Percentiles rank a stretch among this genome's conserved stretches.
phyloP scores from a whole-genome alignment of 2,797 vertebrate genomes.

The Tokudaia muenninki region DNA sequence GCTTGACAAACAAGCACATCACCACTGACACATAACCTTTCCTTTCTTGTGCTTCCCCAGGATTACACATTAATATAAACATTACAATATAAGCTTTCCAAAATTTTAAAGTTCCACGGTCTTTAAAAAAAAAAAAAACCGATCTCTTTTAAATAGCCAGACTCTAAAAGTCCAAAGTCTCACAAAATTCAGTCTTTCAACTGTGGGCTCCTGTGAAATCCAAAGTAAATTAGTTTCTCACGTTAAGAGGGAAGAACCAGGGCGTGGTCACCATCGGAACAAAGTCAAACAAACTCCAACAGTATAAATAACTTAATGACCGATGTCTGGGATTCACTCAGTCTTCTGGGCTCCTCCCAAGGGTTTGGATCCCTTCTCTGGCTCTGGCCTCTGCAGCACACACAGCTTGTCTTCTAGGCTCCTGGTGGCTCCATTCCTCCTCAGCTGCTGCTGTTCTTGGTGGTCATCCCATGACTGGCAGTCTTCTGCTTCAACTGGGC shows the following conservation, averaged over 20 bases:
- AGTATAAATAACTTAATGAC: neutral
- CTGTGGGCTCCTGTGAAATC: neutral
- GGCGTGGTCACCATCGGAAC: neutral
- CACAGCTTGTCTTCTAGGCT: neutral
- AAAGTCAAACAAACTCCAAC: neutral
- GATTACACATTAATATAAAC: neutral
- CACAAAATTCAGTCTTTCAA: neutral
- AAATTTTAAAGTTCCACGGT: neutral
- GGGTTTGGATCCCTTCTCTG: neutral
- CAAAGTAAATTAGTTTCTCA: neutral
- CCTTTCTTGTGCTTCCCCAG: neutral
- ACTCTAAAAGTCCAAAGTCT: neutral
- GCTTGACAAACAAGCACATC: no score
- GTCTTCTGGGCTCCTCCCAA: neutral
- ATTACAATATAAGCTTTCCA: neutral
- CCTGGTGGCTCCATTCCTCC: no score
- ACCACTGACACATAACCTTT: neutral
- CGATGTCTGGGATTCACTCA: neutral
- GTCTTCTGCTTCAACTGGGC: neutral
- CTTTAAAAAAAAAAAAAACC: neutral
- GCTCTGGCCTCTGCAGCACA: neutral
- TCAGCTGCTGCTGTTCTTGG: neutral
- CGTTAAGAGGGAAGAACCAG: neutral
- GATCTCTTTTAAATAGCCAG: neutral
- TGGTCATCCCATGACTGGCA: neutral